Conservation (phyloP, 2,113 vertebrate species). For the Vulpes ferrilata region DNA sequence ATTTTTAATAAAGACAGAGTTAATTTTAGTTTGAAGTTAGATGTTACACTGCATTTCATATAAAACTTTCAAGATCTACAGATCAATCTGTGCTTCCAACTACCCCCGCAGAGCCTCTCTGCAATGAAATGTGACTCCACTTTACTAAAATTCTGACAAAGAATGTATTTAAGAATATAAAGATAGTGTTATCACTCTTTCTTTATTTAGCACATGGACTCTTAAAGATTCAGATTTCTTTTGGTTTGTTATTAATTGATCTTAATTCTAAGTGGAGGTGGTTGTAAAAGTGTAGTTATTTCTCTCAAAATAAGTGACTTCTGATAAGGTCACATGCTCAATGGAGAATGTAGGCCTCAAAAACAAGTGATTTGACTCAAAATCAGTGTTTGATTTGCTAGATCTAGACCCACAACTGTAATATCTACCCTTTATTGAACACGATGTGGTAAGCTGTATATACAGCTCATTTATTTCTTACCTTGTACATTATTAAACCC, state of each 20-base stretch:
- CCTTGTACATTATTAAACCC: background rate
- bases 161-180: background rate
- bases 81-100: background rate
- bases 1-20: slow-evolving; percentile 19
- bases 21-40: slow-evolving; percentile 42
- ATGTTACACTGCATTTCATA: background rate
- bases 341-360: background rate
- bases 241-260: background rate
- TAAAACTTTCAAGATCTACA: slow-evolving; percentile 12
- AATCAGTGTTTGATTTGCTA: background rate
- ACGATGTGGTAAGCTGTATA: background rate
- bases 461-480: background rate
- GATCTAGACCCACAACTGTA: background rate
- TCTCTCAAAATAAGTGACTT: slow-evolving; percentile 12
- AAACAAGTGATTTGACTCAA: background rate
- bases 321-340: background rate
- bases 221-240: background rate
- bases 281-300: background rate
- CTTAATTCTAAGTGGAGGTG: background rate
- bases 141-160: background rate
- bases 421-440: background rate
- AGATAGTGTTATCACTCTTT: background rate
- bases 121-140: background rate
- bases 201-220: background rate
- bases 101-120: background rate